These are phyloP conservation scores for Drosophila setifemur DNA, from an alignment of 1,140 invertebrate genomes.

Conservation along the genomic window DNA sequence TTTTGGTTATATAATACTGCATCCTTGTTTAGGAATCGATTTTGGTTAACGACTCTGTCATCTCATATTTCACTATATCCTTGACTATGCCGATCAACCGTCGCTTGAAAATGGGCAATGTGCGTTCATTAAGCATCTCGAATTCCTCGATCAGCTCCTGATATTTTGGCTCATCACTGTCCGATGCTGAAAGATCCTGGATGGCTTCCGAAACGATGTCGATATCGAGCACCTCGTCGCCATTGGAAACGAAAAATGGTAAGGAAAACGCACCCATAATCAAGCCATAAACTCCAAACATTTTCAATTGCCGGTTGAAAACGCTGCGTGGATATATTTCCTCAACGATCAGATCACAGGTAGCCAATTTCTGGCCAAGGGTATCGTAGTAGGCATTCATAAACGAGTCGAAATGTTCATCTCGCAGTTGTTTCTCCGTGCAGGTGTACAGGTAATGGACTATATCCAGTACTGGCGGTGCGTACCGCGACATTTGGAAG, in stretches of 20 bases:
- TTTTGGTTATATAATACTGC: conserved; percentile 23
- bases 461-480: conserved; percentile 83
- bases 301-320: conserved; percentile 46
- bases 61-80: conserved; percentile 54
- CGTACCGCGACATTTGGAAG: conserved; percentile 83
- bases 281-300: conserved; percentile 45
- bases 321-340: conserved; percentile 79
- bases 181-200: conserved; percentile 37
- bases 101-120: conserved; percentile 57
- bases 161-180: conserved; percentile 37
- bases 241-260: conserved; percentile 58
- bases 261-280: conserved; percentile 57
- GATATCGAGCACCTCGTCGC: conserved; percentile 55
- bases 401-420: conserved; percentile 81
- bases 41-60: conserved; percentile 23
- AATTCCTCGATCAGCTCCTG: conserved; percentile 46
- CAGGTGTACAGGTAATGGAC: conserved; percentile 83
- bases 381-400: conserved; percentile 82
- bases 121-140: conserved; percentile 54
- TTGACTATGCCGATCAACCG: conserved; percentile 45
- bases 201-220: conserved; percentile 60
- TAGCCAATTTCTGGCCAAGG: conserved; percentile 64
- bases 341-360: conserved; percentile 79
- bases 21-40: not conserved
- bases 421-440: conserved; percentile 81